Percentiles rank a stretch among this genome's conserved stretches.
Evolutionary conservation across 2,888 invertebrate genomes (phyloP).

Genomic region (Allolobophora icterica): DNA sequence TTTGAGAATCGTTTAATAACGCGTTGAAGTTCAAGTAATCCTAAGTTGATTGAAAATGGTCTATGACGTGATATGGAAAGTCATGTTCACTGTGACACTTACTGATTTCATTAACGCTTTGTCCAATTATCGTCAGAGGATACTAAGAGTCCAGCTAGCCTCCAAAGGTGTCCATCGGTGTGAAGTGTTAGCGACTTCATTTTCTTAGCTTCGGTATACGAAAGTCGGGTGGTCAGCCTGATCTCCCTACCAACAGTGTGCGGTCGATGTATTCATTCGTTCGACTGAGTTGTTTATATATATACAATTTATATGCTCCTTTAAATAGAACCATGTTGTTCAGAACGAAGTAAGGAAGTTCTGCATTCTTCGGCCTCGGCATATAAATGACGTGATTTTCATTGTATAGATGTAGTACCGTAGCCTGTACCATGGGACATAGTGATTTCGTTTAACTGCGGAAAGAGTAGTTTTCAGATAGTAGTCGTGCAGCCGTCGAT

Average conservation of each 20-base stretch:
- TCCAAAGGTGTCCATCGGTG: background rate
- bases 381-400: background rate
- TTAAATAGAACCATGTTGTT: no score
- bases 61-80: background rate
- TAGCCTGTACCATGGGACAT: background rate
- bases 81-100: background rate
- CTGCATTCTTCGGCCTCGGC: no score
- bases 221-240: background rate
- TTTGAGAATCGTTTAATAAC: slow-evolving; percentile 9
- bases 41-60: background rate
- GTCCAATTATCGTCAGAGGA: background rate
- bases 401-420: background rate
- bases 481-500: background rate
- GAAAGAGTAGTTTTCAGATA: background rate
- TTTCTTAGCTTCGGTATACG: no score
- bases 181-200: background rate
- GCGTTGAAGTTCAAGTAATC: background rate
- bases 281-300: no score
- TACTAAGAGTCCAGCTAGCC: background rate
- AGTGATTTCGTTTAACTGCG: background rate
- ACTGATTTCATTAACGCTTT: background rate
- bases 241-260: background rate
- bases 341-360: no score
- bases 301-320: background rate
- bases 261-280: no score